Evolutionary conservation across 2,797 vertebrate species (phyloP).

Genomic region (Thamnophis elegans): DNA sequence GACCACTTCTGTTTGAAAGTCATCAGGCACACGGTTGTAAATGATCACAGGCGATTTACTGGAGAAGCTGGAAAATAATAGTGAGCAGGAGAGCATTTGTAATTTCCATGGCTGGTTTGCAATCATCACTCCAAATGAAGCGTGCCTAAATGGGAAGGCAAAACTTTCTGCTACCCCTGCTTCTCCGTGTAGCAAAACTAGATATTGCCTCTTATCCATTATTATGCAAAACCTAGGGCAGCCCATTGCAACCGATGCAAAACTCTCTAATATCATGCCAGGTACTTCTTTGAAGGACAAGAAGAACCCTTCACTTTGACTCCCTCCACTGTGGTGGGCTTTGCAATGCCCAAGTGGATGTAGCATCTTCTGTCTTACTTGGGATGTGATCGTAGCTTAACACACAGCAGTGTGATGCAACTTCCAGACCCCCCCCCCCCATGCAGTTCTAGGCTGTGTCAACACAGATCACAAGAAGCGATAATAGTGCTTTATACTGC

Average conservation of each 20-base stretch:
- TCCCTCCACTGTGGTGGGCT: constrained; percentile 6
- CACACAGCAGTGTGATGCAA: not conserved
- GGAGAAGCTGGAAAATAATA: constrained; percentile 76
- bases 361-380: constrained; percentile 3
- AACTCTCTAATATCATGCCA: constrained; percentile 49
- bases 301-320: constrained; percentile 15
- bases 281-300: constrained; percentile 34
- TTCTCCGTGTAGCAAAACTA: constrained; percentile 64
- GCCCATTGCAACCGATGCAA: constrained; percentile 45
- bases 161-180: constrained; percentile 55
- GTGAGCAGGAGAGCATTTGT: constrained; percentile 73
- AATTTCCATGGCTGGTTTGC: constrained; percentile 75
- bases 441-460: not conserved
- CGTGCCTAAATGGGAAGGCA: constrained; percentile 61
- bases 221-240: constrained; percentile 71
- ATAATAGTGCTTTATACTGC: not conserved
- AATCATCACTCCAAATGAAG: constrained; percentile 75
- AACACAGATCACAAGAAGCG: not conserved
- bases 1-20: constrained; percentile 76
- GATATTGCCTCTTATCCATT: constrained; percentile 66
- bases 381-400: constrained; percentile 19
- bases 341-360: constrained; percentile 4
- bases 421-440: not conserved
- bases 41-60: constrained; percentile 76
- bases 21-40: constrained; percentile 77